These are phyloP conservation scores for Hydractinia echinata DNA, from an alignment of 30 jellyfish, hydroid and myxozoan genomes.

Conservation along the genomic window DNA sequence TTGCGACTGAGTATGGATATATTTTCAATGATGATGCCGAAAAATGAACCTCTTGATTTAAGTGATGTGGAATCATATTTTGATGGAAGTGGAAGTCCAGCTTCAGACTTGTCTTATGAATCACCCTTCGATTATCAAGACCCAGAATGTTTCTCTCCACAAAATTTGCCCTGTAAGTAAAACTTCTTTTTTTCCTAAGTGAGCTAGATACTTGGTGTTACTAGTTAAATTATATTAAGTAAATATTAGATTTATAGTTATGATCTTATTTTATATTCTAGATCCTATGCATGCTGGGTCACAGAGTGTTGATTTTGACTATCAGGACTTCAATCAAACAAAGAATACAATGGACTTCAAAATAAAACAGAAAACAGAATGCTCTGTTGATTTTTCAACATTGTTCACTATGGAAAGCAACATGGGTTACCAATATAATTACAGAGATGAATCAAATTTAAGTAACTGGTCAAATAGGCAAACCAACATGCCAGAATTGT, in stretches of 20 bases:
- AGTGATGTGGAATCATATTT: conserved; percentile 10
- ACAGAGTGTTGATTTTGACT: conserved; percentile 5
- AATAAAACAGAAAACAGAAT: neutral
- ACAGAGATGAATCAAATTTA: neutral
- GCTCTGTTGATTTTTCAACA: neutral
- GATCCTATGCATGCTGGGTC: conserved; percentile 2
- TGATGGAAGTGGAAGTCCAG: conserved; percentile 12
- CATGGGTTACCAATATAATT: neutral
- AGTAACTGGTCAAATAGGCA: neutral
- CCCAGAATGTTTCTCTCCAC: conserved; percentile 9
- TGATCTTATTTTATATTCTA: neutral
- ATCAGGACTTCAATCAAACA: neutral
- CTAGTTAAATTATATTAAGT: neutral
- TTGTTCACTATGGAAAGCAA: neutral
- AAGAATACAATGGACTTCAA: conserved; percentile 1
- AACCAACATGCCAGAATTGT: neutral
- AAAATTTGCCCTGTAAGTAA: neutral
- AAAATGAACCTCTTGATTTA: conserved; percentile 1
- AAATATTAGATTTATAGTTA: neutral
- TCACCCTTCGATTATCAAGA: neutral
- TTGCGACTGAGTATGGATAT: neutral
- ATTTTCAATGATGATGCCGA: conserved; percentile 10
- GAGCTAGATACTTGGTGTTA: neutral
- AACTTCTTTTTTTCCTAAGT: neutral
- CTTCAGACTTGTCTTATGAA: neutral